phyloP scores from a whole-genome alignment of 53 echinoderm and acorn worm genomes.

The Henricia sp. region DNA sequence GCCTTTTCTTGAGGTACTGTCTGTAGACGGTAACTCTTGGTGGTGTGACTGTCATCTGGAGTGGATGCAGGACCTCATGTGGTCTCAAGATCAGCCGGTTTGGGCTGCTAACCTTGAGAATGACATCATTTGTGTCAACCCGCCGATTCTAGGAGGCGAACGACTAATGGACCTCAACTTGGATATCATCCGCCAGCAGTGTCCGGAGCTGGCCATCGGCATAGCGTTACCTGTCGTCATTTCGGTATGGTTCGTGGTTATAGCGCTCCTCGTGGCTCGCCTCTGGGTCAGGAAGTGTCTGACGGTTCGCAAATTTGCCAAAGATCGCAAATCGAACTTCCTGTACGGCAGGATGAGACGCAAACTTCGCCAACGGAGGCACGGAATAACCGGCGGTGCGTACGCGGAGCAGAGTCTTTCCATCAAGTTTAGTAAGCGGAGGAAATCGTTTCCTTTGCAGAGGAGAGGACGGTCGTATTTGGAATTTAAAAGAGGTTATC shows the following conservation, averaged over 20 bases:
- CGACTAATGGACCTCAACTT: not conserved
- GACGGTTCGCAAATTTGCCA: slow-evolving; percentile 7
- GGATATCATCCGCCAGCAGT: not conserved
- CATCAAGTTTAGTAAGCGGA: slow-evolving; percentile 5
- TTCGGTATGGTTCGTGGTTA: not conserved
- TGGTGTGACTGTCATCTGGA: slow-evolving; percentile 17
- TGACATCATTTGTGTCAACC: not conserved
- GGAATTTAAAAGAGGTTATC: not conserved
- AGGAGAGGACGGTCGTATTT: not conserved
- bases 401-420: not conserved
- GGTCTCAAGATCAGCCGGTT: not conserved
- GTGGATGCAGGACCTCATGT: slow-evolving; percentile 29
- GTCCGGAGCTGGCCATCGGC: not conserved
- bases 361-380: not conserved
- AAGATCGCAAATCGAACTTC: slow-evolving; percentile 17
- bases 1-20: not conserved
- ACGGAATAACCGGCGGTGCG: not conserved
- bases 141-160: not conserved
- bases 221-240: not conserved
- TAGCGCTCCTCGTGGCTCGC: not conserved
- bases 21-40: slow-evolving; percentile 4
- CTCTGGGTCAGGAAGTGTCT: slow-evolving; percentile 16
- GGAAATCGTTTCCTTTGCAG: slow-evolving; percentile 7
- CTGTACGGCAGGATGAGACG: slow-evolving; percentile 7
- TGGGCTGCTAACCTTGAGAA: not conserved